Conservation (phyloP, 2,797 vertebrate species). For the Crypturellus tataupa region DNA sequence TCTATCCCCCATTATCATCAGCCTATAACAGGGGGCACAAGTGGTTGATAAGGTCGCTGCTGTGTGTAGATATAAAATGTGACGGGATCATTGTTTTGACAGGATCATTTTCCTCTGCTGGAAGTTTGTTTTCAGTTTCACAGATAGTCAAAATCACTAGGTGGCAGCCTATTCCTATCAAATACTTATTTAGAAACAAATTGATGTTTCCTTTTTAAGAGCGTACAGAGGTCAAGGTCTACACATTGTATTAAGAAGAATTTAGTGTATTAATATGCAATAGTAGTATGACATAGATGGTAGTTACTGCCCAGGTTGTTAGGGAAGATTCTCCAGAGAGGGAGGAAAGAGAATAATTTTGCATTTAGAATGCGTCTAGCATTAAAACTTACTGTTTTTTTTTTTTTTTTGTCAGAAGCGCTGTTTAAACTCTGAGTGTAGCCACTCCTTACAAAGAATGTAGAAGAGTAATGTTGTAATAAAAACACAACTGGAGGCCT, state of each 20-base stretch:
- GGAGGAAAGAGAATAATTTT: not conserved
- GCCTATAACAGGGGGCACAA: not conserved
- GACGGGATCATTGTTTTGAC: not conserved
- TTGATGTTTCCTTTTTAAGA: not conserved
- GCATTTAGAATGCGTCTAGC: not conserved
- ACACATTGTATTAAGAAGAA: not conserved
- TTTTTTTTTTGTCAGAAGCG: not conserved
- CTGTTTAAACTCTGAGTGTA: not conserved
- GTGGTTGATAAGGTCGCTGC: not conserved
- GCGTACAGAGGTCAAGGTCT: not conserved
- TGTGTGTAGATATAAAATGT: not conserved
- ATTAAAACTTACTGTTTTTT: not conserved
- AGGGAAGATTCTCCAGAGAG: not conserved
- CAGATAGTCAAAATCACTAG: constrained; percentile 54
- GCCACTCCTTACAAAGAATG: not conserved
- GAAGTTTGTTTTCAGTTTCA: not conserved
- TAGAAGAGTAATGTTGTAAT: not conserved
- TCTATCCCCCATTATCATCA: fast-evolving
- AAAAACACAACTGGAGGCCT: not conserved
- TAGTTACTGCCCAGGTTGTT: not conserved
- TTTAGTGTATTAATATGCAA: not conserved
- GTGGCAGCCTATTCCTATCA: constrained; percentile 73
- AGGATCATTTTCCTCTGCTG: not conserved
- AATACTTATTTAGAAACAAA: not conserved
- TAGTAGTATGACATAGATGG: not conserved